Conservation (phyloP, 2,113 vertebrate species). For the Rhinolophus ferrumequinum region DNA sequence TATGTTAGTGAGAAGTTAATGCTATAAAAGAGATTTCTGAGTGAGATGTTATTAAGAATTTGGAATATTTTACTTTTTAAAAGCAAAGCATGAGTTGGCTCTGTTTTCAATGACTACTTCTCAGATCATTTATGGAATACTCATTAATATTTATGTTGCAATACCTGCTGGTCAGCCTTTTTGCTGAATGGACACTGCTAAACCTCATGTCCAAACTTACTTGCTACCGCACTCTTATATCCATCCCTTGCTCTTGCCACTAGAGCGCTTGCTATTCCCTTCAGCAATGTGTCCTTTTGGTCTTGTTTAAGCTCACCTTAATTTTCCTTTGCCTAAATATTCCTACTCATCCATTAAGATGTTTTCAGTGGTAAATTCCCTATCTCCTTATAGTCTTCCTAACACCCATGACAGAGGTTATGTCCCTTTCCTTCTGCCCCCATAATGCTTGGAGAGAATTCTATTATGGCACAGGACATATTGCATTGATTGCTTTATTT, state of each 20-base stretch:
- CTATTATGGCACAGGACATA: background rate
- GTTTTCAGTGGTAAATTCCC: background rate
- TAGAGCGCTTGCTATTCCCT: fast-evolving
- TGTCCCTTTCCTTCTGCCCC: background rate
- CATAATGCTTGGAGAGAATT: background rate
- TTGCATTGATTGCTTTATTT: background rate
- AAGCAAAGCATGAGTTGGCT: background rate
- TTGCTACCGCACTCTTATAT: background rate
- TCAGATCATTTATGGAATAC: background rate
- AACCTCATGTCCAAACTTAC: background rate
- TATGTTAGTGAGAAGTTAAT: background rate
- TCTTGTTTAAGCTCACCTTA: background rate
- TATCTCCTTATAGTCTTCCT: background rate
- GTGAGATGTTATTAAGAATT: background rate
- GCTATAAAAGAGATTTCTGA: background rate
- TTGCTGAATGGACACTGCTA: background rate
- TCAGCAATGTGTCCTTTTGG: background rate
- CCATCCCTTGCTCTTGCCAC: fast-evolving
- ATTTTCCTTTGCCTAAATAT: background rate
- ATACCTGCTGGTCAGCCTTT: background rate
- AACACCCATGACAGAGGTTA: background rate
- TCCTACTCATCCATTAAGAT: background rate
- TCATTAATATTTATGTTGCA: background rate
- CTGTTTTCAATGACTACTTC: background rate
- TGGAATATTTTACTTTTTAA: background rate